phyloP scores from a whole-genome alignment of 92 coral and sea anemone species.

The Zoanthus solanderi region DNA sequence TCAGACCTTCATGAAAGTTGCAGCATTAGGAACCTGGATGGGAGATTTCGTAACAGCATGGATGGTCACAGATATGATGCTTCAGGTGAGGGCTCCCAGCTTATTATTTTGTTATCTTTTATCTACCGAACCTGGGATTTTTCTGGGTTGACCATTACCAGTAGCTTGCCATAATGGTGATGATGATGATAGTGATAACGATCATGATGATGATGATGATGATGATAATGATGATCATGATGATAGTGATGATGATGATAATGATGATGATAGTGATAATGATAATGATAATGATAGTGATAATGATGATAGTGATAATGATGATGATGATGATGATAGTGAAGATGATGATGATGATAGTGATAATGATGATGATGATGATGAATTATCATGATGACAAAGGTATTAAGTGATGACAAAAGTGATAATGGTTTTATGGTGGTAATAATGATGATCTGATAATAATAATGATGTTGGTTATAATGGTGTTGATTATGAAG shows the following conservation, averaged over 20 bases:
- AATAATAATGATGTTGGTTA: too few relatives aligned
- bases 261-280: background rate
- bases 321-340: background rate
- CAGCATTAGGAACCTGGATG: slow-evolving; percentile 98
- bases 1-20: slow-evolving; percentile 97
- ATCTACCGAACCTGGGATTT: too few relatives aligned
- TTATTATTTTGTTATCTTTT: too few relatives aligned
- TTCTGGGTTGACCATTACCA: too few relatives aligned
- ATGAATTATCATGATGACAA: too few relatives aligned
- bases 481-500: too few relatives aligned
- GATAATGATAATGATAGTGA: background rate
- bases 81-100: slow-evolving; percentile 68
- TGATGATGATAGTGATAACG: background rate
- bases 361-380: too few relatives aligned
- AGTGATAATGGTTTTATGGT: background rate
- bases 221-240: background rate
- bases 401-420: too few relatives aligned
- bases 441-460: too few relatives aligned
- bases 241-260: background rate
- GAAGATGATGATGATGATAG: too few relatives aligned
- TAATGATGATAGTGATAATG: background rate
- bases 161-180: background rate
- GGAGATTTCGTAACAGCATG: slow-evolving; percentile 99
- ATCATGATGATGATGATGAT: too few relatives aligned
- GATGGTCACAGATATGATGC: slow-evolving; percentile 99